A percentile compares a stretch with the other conserved stretches of the same genome.
phyloP scores from a whole-genome alignment of 2,797 vertebrate genomes.

The Eremophila alpestris region DNA sequence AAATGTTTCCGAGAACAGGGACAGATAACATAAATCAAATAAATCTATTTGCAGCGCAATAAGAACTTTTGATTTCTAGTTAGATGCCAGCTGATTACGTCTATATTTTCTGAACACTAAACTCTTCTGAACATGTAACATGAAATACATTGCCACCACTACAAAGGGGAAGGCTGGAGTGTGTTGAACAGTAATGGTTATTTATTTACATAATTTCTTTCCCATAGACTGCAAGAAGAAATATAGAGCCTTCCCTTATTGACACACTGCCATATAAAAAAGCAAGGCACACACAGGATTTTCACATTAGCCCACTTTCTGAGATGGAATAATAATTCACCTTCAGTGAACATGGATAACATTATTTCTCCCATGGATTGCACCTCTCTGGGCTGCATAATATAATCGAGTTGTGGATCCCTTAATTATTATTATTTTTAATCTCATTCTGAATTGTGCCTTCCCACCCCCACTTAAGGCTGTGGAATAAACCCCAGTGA shows the following conservation, averaged over 20 bases:
- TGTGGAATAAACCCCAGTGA: neutral
- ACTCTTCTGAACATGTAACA: slow-evolving; percentile 72
- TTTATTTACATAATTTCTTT: slow-evolving; percentile 83
- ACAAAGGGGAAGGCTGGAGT: slow-evolving; percentile 66
- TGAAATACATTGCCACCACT: slow-evolving; percentile 76
- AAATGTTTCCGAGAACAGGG: slow-evolving; percentile 56
- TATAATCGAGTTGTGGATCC: neutral
- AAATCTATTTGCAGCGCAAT: slow-evolving; percentile 74
- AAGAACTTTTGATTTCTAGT: slow-evolving; percentile 81
- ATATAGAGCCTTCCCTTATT: slow-evolving; percentile 72
- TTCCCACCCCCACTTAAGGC: neutral
- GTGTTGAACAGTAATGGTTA: slow-evolving; percentile 76
- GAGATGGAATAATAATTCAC: slow-evolving; percentile 55
- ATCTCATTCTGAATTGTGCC: neutral
- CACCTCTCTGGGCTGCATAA: neutral
- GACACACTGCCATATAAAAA: slow-evolving; percentile 74
- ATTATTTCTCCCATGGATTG: slow-evolving; percentile 18
- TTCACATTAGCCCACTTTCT: slow-evolving; percentile 62
- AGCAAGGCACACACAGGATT: slow-evolving; percentile 55
- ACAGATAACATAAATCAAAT: slow-evolving; percentile 74
- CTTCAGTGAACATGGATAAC: slow-evolving; percentile 5
- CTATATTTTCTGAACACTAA: slow-evolving; percentile 80
- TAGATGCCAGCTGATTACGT: slow-evolving; percentile 76
- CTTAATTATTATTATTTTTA: slow-evolving; percentile 39
- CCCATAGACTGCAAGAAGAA: slow-evolving; percentile 71